These are phyloP conservation scores for Chloroceryle amazona DNA, from an alignment of 2,797 vertebrate genomes.

Conservation along the genomic window DNA sequence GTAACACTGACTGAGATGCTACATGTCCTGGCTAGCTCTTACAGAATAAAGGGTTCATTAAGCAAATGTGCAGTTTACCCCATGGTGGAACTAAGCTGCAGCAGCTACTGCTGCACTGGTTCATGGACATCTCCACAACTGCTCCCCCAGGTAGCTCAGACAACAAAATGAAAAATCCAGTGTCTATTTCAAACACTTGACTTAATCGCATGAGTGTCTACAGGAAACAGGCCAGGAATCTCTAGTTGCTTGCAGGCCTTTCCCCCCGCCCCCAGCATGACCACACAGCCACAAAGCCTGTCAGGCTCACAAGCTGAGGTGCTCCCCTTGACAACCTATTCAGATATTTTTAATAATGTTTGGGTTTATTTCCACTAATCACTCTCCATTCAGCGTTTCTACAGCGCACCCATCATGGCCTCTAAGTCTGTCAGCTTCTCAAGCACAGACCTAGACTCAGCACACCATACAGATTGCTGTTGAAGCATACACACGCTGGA, in stretches of 20 bases:
- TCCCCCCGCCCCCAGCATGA: no score
- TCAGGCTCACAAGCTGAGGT: neutral
- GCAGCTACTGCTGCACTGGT: neutral
- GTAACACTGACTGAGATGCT: neutral
- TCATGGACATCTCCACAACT: neutral
- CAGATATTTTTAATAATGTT: neutral
- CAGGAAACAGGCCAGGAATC: neutral
- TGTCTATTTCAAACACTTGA: neutral
- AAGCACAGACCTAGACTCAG: neutral
- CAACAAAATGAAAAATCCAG: neutral
- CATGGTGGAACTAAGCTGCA: neutral
- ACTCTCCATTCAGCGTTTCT: neutral
- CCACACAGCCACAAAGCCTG: neutral
- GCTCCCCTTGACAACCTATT: neutral
- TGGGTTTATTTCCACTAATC: neutral
- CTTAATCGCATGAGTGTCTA: neutral
- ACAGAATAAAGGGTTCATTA: neutral
- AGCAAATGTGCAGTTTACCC: neutral
- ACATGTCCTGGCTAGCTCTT: neutral
- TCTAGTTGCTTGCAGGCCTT: neutral
- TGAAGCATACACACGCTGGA: neutral
- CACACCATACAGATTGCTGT: neutral
- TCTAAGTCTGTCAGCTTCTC: neutral
- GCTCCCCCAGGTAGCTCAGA: neutral
- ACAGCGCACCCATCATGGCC: neutral